Percentiles rank a stretch among this genome's conserved stretches.
These are phyloP conservation scores for Anastatus disparis DNA, from an alignment of 1,140 invertebrate genomes.

Conservation along the genomic window DNA sequence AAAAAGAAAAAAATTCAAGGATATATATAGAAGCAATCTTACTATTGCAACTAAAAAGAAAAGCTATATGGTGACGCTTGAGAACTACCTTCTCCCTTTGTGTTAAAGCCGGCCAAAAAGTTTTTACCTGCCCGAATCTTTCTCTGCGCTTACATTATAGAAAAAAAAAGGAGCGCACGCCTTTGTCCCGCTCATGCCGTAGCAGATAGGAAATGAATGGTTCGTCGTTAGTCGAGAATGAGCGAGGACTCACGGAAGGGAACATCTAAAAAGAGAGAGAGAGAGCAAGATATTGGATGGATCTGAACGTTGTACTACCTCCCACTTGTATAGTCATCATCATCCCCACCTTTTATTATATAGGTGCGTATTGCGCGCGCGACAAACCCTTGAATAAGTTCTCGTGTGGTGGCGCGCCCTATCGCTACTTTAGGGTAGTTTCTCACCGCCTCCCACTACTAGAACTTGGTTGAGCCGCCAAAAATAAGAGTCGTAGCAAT, in stretches of 20 bases:
- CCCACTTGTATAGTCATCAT: too few species aligned
- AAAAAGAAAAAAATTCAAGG: neutral
- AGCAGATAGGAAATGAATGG: slow-evolving; percentile 17
- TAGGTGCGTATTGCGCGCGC: too few species aligned
- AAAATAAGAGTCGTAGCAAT: too few species aligned
- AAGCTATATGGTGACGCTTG: too few species aligned
- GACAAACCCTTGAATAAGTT: neutral
- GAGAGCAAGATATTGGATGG: too few species aligned
- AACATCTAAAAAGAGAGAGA: too few species aligned
- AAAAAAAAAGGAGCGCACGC: neutral
- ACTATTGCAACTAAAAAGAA: too few species aligned
- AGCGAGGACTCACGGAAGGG: too few species aligned
- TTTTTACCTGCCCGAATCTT: slow-evolving; percentile 1
- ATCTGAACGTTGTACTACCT: too few species aligned
- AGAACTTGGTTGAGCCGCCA: neutral
- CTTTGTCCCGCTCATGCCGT: neutral
- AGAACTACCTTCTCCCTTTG: too few species aligned
- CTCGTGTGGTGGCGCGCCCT: slow-evolving; percentile 48
- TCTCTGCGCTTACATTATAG: neutral
- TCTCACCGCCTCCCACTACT: slow-evolving; percentile 12
- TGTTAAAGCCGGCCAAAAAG: neutral
- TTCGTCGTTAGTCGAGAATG: neutral
- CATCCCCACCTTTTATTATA: neutral
- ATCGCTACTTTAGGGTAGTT: neutral
- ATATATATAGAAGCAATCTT: too few species aligned